Evolutionary conservation across 2,888 invertebrate species (phyloP).

Genomic region (Pachydiplax longipennis): DNA sequence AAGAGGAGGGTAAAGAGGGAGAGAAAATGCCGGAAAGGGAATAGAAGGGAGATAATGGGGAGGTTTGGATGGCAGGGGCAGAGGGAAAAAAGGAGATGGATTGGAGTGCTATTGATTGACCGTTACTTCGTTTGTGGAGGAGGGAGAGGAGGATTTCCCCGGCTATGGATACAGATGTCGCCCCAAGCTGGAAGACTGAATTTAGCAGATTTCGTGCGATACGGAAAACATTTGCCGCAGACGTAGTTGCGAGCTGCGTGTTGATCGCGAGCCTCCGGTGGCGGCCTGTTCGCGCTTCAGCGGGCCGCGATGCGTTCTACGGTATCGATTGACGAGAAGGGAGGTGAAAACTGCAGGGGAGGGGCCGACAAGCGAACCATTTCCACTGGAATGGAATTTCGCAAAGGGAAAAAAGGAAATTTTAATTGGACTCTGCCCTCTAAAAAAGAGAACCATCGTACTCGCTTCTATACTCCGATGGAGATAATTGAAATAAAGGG

Average conservation of each 20-base stretch:
- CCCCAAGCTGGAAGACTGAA: neutral
- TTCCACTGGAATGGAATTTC: too few species aligned
- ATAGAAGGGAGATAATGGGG: constrained; percentile 46
- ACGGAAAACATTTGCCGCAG: neutral
- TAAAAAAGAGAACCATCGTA: too few species aligned
- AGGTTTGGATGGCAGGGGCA: neutral
- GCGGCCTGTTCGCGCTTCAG: too few species aligned
- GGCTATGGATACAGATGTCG: neutral
- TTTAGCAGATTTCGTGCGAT: neutral
- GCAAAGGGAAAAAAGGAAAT: too few species aligned
- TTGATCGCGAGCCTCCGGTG: neutral
- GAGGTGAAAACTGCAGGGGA: neutral
- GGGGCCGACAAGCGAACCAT: too few species aligned
- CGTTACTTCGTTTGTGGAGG: neutral
- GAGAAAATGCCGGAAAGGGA: constrained; percentile 47
- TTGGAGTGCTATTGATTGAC: neutral
- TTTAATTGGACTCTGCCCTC: too few species aligned
- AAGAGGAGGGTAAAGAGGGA: neutral
- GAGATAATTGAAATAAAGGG: too few species aligned
- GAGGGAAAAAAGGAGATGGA: constrained; percentile 39
- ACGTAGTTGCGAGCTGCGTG: too few species aligned
- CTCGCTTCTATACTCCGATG: too few species aligned
- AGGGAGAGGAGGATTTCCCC: neutral
- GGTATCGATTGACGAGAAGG: neutral
- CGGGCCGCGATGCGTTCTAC: too few species aligned